Evolutionary conservation across 2,113 vertebrate species (phyloP), one percentile per base, ranked within the genome.

Genomic region (Anguilla rostrata): DNA sequence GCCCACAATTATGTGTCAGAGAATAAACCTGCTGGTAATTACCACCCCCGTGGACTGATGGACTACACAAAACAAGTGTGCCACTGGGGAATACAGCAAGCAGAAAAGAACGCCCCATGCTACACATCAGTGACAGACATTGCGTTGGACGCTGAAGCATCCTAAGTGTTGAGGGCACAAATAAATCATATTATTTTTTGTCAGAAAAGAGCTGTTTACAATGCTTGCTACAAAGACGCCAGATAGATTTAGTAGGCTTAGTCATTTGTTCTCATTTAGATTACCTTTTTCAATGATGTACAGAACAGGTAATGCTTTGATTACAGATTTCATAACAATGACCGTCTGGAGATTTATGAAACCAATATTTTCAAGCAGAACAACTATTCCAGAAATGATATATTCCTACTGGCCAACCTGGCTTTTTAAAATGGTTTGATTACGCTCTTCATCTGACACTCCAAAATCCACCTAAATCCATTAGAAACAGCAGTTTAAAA

Each of bases 1-100:
- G 43, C 78, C 83, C 39, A 43, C 84, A 85, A 88, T 88, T 88
- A 88, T 85, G 15, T 85, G 87, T 81, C 39, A 84, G 83, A 57
- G 83, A 80, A 88, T 56, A 41, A 85, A 83, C 83, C 53, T 14
- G 53, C 39, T 49, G 84, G 84, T 88, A 88, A 88, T 88, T 85
- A 88, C 80, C 78, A 75, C 78, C 79, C 79, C 18, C 49, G 85
- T 79, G 39, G 71, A 79, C 41, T 88, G 80, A 82, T 57, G 83
- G 57, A 75, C 78, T 84, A 56, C 34, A 26, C 60, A 63, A 40
- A 75, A 75, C 63, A 85, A 29, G 60, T 85, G 63, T 8, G 26
- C 8, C 22, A 34, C 60, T 16, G 41, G 39, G 43, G 15, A 46
- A 49, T 8, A 49, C 60, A 26, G 41, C 84, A 46, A 11, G n/a